Evolutionary conservation across 2,113 vertebrate species (phyloP).

Genomic region (Speoplatyrhinus poulsoni): DNA sequence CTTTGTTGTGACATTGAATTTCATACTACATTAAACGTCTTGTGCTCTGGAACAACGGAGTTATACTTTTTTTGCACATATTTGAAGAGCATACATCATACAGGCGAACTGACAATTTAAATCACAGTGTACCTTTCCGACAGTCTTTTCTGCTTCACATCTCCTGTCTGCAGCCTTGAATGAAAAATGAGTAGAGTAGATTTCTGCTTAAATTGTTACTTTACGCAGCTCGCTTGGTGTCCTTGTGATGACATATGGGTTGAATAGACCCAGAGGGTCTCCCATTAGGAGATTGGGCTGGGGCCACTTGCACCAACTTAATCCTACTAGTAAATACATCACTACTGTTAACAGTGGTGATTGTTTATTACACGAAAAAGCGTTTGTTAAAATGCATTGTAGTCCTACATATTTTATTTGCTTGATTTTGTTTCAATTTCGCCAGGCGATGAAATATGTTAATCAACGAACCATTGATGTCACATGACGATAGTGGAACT

Average conservation of each 20-base stretch:
- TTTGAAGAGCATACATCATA: slow-evolving; percentile 26
- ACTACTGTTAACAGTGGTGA: too few relatives aligned
- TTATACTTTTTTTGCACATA: slow-evolving; percentile 26
- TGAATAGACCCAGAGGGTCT: slow-evolving; percentile 20
- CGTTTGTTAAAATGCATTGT: too few relatives aligned
- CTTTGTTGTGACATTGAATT: slow-evolving; percentile 57
- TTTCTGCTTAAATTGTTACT: slow-evolving; percentile 45
- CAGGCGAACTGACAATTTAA: slow-evolving; percentile 52
- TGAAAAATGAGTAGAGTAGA: slow-evolving; percentile 44
- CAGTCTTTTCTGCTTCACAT: slow-evolving; percentile 30
- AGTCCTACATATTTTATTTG: too few relatives aligned
- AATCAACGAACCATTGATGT: too few relatives aligned
- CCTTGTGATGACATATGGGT: slow-evolving; percentile 51
- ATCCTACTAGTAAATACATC: too few relatives aligned
- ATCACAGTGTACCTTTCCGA: slow-evolving; percentile 47
- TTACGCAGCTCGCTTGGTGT: slow-evolving; percentile 29
- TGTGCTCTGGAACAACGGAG: slow-evolving; percentile 44
- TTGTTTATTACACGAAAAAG: too few relatives aligned
- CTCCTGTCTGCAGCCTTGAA: slow-evolving; percentile 34
- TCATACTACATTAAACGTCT: slow-evolving; percentile 62
- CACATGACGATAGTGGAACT: too few relatives aligned
- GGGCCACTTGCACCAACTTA: background rate
- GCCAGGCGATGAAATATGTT: too few relatives aligned
- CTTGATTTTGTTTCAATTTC: too few relatives aligned
- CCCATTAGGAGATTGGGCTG: slow-evolving; percentile 6